A percentile compares a stretch with the other conserved stretches of the same genome.
Evolutionary conservation across 2,113 vertebrate species (phyloP).

Genomic region (Cottus gobio): DNA sequence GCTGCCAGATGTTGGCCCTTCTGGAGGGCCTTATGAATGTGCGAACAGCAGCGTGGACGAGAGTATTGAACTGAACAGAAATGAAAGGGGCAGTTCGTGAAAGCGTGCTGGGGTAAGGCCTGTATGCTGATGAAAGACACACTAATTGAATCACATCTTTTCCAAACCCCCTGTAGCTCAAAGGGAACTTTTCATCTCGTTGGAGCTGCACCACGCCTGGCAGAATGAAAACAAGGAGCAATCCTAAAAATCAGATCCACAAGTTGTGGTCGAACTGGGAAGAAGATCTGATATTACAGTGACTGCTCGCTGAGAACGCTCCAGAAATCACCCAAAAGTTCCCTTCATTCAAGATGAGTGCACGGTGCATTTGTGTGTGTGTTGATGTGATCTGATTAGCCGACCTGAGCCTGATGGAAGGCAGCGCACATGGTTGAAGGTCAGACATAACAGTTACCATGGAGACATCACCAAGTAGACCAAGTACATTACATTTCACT

Average conservation of each 20-base stretch:
- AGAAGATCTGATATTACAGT: not conserved
- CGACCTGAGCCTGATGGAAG: slow-evolving; percentile 74
- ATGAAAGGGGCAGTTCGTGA: slow-evolving; percentile 52
- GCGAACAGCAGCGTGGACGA: slow-evolving; percentile 64
- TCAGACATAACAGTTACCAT: slow-evolving; percentile 82
- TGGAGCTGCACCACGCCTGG: slow-evolving; percentile 30
- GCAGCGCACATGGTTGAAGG: slow-evolving; percentile 76
- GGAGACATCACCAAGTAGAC: slow-evolving; percentile 74
- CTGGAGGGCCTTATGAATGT: slow-evolving; percentile 63
- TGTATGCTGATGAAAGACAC: slow-evolving; percentile 69
- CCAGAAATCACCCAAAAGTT: not conserved
- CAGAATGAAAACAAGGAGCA: slow-evolving; percentile 37
- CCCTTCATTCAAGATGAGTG: slow-evolving; percentile 13
- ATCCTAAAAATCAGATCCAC: slow-evolving; percentile 35
- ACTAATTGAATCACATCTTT: slow-evolving; percentile 74
- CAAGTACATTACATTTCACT: no score
- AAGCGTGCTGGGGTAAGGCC: slow-evolving; percentile 40
- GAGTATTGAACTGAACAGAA: slow-evolving; percentile 50
- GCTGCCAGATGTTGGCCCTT: slow-evolving; percentile 78
- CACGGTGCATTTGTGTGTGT: slow-evolving; percentile 52
- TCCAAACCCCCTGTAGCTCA: slow-evolving; percentile 36
- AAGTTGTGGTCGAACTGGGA: slow-evolving; percentile 5
- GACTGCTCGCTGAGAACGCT: not conserved
- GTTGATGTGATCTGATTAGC: slow-evolving; percentile 68
- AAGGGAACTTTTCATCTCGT: slow-evolving; percentile 66